Base-by-base conservation (phyloP, 2,888 invertebrate genomes). In the Ditula angustiorana region DNA sequence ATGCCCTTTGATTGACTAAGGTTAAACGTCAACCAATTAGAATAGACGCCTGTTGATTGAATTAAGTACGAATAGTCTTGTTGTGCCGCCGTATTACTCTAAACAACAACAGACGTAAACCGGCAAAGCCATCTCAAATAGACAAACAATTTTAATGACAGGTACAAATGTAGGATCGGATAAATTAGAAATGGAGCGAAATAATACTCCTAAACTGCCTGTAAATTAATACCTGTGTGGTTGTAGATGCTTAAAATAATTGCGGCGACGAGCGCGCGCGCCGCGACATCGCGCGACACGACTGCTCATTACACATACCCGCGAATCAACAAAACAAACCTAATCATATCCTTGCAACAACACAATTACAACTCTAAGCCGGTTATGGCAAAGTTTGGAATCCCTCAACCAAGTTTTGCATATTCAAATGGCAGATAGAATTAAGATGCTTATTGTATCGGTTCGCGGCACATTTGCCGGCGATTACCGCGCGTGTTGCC, bases 401-500 rank as follows among this genome's bases (percentile, higher is more conserved):
- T 35, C 8, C 53, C 3, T 4, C n/a, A 11, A 11, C 23, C 21
- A 46, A 46, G 11, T 23, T 23, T 5, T 13, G 23, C 35, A 53
- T 46, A 24, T 24, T 53, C 23, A 35, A 53, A 21, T 23, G 53
- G 19, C 30, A 50, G 30, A 52, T 52, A 35, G 53, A 53, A 53
- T 53, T 35, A 35, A 52, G 52, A 52, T 52, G 35, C 35, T 46
- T 46, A 46, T 46, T 46, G 46, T 46, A 46, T 46, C n/a, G 46
- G 46, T 19, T 30, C 50, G 28, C 35, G 35, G 13, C 30, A 33
- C 33, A 19, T 21, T 33, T 30, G 30, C 10, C 11, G 5, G 19
- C 41, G 41, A 41, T 41, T 41, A 19, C 7, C n/a, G 30, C 30
- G 30, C 35, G 16, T 37, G 28, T 28, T 19, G 16, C 49, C 28